phyloP scores from a whole-genome alignment of 2,888 invertebrate genomes.

The Cheilosia impressa region DNA sequence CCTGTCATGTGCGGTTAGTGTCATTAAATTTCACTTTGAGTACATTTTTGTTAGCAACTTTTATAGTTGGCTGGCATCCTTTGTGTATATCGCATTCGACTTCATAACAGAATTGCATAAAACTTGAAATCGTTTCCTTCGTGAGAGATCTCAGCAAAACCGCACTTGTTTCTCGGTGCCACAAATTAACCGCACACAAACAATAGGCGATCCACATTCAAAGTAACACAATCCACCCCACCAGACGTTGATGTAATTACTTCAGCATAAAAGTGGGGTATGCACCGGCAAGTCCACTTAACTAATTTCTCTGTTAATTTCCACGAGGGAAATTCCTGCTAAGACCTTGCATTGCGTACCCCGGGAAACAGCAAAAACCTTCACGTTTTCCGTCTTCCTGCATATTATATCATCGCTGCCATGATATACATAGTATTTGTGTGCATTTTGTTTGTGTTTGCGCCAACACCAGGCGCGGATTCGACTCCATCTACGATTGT shows the following conservation, averaged over 20 bases:
- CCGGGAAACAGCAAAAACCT: slow-evolving; percentile 5
- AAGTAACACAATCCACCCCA: slow-evolving; percentile 54
- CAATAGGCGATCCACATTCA: slow-evolving; percentile 52
- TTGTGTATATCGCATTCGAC: not conserved
- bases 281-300: slow-evolving; percentile 24
- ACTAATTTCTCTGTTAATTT: slow-evolving; percentile 37
- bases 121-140: slow-evolving; percentile 23
- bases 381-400: slow-evolving; percentile 42
- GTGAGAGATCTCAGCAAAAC: slow-evolving; percentile 31
- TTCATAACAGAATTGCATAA: slow-evolving; percentile 39
- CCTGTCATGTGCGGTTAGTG: slow-evolving; percentile 34
- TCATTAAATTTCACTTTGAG: slow-evolving; percentile 19
- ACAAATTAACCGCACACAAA: slow-evolving; percentile 52
- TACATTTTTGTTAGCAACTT: not conserved
- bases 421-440: slow-evolving; percentile 6
- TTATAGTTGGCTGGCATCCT: not conserved
- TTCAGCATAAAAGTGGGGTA: not conserved
- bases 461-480: not conserved
- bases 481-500: slow-evolving; percentile 1
- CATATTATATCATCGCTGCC: slow-evolving; percentile 37
- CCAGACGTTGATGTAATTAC: slow-evolving; percentile 40
- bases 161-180: slow-evolving; percentile 47
- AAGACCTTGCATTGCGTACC: slow-evolving; percentile 32
- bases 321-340: slow-evolving; percentile 7
- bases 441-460: not conserved